Percentiles rank a stretch among this genome's conserved stretches.
Evolutionary conservation across 2,888 invertebrate genomes (phyloP).

Genomic region (Monochamus alternatus): DNA sequence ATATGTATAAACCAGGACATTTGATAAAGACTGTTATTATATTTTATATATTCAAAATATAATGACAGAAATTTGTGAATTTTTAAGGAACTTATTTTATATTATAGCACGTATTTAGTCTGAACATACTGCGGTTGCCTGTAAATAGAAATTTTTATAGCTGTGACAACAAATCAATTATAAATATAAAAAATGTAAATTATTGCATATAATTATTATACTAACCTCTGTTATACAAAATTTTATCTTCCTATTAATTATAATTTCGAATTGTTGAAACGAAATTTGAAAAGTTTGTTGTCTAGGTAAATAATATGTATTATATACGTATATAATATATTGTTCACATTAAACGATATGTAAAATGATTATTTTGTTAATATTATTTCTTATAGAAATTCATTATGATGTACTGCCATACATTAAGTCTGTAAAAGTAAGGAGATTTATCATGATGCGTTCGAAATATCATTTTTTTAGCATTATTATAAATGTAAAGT

Average conservation of each 20-base stretch:
- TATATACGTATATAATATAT: slow-evolving; percentile 29
- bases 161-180: slow-evolving; percentile 66
- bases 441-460: not conserved
- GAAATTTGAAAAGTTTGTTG: slow-evolving; percentile 26
- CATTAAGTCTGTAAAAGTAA: slow-evolving; percentile 21
- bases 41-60: too few relatives aligned
- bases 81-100: too few relatives aligned
- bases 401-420: slow-evolving; percentile 39
- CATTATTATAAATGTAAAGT: slow-evolving; percentile 34
- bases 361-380: slow-evolving; percentile 19
- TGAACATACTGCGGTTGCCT: slow-evolving; percentile 41
- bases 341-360: slow-evolving; percentile 31
- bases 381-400: slow-evolving; percentile 33
- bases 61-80: too few relatives aligned
- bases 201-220: slow-evolving; percentile 52
- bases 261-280: slow-evolving; percentile 34
- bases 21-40: not conserved
- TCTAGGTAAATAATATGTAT: slow-evolving; percentile 36
- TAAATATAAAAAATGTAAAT: slow-evolving; percentile 50
- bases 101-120: slow-evolving; percentile 22
- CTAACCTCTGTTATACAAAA: slow-evolving; percentile 38
- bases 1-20: not conserved
- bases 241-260: slow-evolving; percentile 33
- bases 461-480: slow-evolving; percentile 5
- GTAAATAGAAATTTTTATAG: slow-evolving; percentile 63